These are phyloP conservation scores for Trichonephila clavipes DNA, from an alignment of 1,140 invertebrate genomes.

Conservation along the genomic window DNA sequence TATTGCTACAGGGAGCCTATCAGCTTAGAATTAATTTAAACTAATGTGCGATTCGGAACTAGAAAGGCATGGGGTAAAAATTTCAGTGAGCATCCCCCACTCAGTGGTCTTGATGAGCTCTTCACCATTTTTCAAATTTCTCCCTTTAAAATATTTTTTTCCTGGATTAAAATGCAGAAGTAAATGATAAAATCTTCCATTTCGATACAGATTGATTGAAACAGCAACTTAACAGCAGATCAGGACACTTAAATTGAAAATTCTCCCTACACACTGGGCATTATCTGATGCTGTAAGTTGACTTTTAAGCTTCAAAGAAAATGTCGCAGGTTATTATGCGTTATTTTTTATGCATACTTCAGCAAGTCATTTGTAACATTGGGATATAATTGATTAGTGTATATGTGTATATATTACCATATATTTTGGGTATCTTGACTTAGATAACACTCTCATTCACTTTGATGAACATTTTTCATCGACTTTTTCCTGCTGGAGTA, in stretches of 20 bases:
- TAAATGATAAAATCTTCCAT: slow-evolving; percentile 24
- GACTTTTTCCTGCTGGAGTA: no score
- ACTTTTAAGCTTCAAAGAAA: neutral
- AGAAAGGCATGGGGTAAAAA: slow-evolving; percentile 42
- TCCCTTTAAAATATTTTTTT: neutral
- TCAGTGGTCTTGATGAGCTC: neutral
- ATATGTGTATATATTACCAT: no score
- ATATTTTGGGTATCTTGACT: no score
- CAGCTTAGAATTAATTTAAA: slow-evolving; percentile 76
- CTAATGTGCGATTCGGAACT: slow-evolving; percentile 60
- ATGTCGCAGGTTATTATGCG: neutral
- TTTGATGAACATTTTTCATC: no score
- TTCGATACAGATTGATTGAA: neutral
- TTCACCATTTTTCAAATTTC: slow-evolving; percentile 13
- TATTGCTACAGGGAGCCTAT: slow-evolving; percentile 56
- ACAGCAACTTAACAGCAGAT: neutral
- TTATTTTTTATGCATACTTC: neutral
- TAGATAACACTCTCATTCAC: no score
- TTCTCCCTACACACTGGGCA: neutral
- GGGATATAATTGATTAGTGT: no score
- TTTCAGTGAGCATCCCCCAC: neutral
- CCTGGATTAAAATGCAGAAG: neutral
- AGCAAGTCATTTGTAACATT: no score
- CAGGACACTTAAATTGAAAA: no score
- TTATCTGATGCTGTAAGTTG: neutral